Conservation (phyloP, 37 sponge, comb jelly and placozoan genomes). For the Cliona cf. orientalis region DNA sequence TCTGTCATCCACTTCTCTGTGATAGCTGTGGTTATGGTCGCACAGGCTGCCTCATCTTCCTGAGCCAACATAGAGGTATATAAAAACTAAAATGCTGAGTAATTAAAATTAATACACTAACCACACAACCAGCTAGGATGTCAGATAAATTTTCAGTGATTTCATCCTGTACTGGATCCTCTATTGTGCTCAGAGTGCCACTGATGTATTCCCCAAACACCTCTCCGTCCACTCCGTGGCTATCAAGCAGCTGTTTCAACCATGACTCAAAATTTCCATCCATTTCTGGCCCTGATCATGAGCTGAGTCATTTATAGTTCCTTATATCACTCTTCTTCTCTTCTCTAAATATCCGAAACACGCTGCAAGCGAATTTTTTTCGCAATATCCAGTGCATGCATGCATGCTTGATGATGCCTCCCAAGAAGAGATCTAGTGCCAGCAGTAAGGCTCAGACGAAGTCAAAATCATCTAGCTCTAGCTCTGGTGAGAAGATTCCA, state of each 20-base stretch:
- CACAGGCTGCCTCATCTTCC: conserved; percentile 18
- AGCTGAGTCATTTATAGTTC: too few species aligned
- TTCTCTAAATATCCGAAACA: not conserved
- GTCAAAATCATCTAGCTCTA: not conserved
- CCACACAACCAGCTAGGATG: conserved; percentile 51
- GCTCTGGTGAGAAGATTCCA: not conserved
- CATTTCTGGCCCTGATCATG: not conserved
- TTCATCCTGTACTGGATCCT: conserved; percentile 10
- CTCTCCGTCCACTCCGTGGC: conserved; percentile 34
- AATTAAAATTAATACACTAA: too few species aligned
- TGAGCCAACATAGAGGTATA: not conserved
- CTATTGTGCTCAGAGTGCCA: conserved; percentile 37
- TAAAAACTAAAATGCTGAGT: too few species aligned
- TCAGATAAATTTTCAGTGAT: conserved; percentile 28
- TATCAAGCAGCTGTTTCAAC: conserved; percentile 25
- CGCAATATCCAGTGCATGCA: not conserved
- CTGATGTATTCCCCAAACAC: conserved; percentile 54
- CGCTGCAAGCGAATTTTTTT: not conserved
- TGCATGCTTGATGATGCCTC: not conserved
- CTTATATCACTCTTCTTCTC: too few species aligned
- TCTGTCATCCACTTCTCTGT: conserved; percentile 13
- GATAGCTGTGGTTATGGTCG: conserved; percentile 3
- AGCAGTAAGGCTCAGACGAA: not conserved
- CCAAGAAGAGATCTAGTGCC: not conserved
- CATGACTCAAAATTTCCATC: conserved; percentile 15